These are phyloP conservation scores for Cydia amplana DNA, from an alignment of 1,140 invertebrate species.

Conservation along the genomic window DNA sequence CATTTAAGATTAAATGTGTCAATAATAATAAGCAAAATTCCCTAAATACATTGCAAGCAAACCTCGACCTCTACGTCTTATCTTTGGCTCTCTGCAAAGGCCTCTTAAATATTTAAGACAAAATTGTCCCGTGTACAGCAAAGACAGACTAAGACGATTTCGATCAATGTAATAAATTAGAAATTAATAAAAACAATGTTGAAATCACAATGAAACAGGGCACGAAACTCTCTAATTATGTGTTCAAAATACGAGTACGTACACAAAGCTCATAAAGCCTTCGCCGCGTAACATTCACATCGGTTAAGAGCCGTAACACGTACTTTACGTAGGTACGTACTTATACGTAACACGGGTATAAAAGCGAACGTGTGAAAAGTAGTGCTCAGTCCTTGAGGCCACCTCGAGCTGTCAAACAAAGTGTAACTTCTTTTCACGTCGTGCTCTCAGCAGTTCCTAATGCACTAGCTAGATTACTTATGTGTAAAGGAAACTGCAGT, in stretches of 20 bases:
- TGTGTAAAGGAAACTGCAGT: neutral
- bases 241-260: neutral
- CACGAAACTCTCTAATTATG: neutral
- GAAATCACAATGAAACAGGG: too few species aligned
- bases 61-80: too few species aligned
- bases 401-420: conserved; percentile 1
- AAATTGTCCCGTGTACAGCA: too few species aligned
- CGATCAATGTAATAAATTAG: too few species aligned
- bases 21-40: too few species aligned
- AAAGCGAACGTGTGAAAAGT: neutral
- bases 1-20: too few species aligned
- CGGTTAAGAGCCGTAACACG: neutral
- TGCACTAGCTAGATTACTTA: neutral
- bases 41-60: too few species aligned
- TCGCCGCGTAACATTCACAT: neutral
- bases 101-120: too few species aligned
- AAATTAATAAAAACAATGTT: too few species aligned
- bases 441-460: conserved; percentile 9
- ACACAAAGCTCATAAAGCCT: neutral
- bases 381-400: neutral
- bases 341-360: neutral
- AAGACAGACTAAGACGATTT: too few species aligned
- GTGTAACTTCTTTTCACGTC: conserved; percentile 14
- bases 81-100: too few species aligned
- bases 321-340: neutral